Percentiles rank a stretch among this genome's conserved stretches.
These are phyloP conservation scores for Strix occidentalis DNA, from an alignment of 2,797 vertebrate species.

Conservation along the genomic window DNA sequence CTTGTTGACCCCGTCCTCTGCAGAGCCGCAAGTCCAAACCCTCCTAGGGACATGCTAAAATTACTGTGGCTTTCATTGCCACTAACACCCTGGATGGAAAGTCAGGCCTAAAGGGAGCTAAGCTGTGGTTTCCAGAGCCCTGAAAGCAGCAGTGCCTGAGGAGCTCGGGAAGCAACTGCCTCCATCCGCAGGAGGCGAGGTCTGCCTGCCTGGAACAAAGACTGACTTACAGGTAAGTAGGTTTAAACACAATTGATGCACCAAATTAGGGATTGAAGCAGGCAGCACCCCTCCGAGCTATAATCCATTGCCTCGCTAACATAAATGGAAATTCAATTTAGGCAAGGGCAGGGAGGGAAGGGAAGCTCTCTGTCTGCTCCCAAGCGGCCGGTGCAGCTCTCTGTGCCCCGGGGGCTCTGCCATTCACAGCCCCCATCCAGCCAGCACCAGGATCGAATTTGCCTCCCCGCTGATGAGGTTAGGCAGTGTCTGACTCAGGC, in stretches of 20 bases:
- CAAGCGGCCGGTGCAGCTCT: not conserved
- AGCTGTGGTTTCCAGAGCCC: not conserved
- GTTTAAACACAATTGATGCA: not conserved
- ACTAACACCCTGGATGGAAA: fast-evolving
- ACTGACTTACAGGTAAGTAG: not conserved
- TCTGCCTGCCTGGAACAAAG: not conserved
- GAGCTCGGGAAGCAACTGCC: not conserved
- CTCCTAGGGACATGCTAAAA: not conserved
- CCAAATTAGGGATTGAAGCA: not conserved
- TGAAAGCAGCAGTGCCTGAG: not conserved
- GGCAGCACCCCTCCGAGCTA: constrained; percentile 53
- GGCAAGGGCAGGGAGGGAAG: not conserved
- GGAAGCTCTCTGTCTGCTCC: constrained; percentile 25
- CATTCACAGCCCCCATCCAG: not conserved
- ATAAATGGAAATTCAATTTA: constrained; percentile 72
- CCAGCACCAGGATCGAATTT: constrained; percentile 60
- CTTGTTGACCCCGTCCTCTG: not conserved
- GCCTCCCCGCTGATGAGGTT: constrained; percentile 41
- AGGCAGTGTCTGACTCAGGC: not conserved
- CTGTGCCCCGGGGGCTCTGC: constrained; percentile 33
- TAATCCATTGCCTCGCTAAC: constrained; percentile 18
- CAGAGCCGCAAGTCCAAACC: not conserved
- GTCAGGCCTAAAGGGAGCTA: not conserved
- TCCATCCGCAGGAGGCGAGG: not conserved
- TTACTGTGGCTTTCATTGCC: fast-evolving